phyloP scores from a whole-genome alignment of 1,140 invertebrate species.

The Vollenhovia emeryi region DNA sequence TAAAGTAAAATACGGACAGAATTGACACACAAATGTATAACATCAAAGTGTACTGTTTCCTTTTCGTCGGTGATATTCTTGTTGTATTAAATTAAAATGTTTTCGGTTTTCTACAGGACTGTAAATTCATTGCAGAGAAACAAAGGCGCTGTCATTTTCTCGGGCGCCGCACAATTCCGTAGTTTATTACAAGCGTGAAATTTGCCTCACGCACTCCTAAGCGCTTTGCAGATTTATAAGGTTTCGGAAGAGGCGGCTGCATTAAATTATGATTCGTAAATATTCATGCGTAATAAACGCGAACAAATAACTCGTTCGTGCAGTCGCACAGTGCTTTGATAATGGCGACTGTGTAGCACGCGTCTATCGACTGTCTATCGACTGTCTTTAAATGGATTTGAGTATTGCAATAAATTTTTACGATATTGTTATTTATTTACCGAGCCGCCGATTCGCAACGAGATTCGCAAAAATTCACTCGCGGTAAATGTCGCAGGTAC shows the following conservation, averaged over 20 bases:
- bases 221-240: constrained; percentile 32
- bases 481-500: constrained; percentile 2
- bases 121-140: constrained; percentile 44
- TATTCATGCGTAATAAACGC: constrained; percentile 57
- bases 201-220: background rate
- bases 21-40: constrained; percentile 33
- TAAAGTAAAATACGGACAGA: background rate
- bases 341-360: background rate
- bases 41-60: constrained; percentile 23
- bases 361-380: background rate
- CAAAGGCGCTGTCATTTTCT: constrained; percentile 45
- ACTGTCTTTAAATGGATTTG: constrained; percentile 45
- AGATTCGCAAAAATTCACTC: constrained; percentile 21
- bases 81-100: constrained; percentile 51
- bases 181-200: constrained; percentile 52
- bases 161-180: constrained; percentile 27
- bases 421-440: constrained; percentile 60
- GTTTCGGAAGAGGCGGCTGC: constrained; percentile 30
- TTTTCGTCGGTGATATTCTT: background rate
- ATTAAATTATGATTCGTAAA: constrained; percentile 55
- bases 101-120: constrained; percentile 23
- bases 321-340: background rate
- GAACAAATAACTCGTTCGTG: constrained; percentile 41
- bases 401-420: constrained; percentile 62
- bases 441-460: background rate